Percentiles rank a stretch among this genome's conserved stretches.
Conservation (phyloP, 2,113 vertebrate species). For the Gadus macrocephalus region DNA sequence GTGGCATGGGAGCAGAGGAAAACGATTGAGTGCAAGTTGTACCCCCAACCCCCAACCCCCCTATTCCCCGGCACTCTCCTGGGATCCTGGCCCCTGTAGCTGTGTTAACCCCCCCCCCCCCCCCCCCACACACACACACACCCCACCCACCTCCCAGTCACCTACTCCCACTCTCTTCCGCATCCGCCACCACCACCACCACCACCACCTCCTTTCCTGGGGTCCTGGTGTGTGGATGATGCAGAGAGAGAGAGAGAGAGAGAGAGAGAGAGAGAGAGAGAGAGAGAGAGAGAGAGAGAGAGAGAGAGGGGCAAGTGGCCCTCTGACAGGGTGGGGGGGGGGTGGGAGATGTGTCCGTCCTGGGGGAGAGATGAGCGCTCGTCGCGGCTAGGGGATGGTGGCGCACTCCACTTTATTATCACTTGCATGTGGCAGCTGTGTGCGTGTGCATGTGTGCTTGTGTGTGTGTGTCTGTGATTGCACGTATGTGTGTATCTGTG, state of each 20-base stretch:
- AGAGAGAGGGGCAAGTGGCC: too few species aligned
- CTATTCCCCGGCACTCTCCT: too few species aligned
- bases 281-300: too few species aligned
- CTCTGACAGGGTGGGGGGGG: background rate
- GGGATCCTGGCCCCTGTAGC: too few species aligned
- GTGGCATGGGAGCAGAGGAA: background rate
- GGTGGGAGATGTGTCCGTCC: constrained; percentile 28
- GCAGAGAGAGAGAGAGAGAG: constrained; percentile 38
- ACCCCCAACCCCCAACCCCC: too few species aligned
- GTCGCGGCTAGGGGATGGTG: constrained; percentile 42
- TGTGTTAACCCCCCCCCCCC: too few species aligned
- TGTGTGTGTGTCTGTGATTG: background rate
- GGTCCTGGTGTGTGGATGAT: constrained; percentile 49
- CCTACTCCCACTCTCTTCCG: background rate
- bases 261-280: too few species aligned
- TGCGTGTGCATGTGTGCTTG: constrained; percentile 34
- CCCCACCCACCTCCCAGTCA: too few species aligned
- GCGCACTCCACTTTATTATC: constrained; percentile 67
- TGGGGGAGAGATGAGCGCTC: constrained; percentile 60
- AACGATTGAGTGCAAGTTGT: background rate
- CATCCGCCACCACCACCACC: constrained; percentile 30
- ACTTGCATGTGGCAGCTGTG: constrained; percentile 45
- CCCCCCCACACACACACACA: too few species aligned
- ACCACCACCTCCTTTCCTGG: constrained; percentile 48
- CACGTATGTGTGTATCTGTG: constrained; percentile 3